Percentiles rank a stretch among this genome's conserved stretches.
Conservation (phyloP, 2,888 invertebrate species). For the Seira sanloemensis region DNA sequence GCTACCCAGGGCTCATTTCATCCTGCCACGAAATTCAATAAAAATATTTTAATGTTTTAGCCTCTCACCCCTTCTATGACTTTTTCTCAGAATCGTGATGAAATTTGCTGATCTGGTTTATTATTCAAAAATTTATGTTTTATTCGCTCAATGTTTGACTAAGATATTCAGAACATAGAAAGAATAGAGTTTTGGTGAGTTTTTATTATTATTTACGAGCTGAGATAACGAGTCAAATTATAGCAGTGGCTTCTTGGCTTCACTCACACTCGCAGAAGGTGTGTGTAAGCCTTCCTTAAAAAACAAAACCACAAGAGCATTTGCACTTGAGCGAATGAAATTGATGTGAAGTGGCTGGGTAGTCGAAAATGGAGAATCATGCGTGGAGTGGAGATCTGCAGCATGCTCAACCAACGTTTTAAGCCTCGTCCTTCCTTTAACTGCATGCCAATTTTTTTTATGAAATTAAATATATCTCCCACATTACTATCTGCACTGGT, state of each 20-base stretch:
- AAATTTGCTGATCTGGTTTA: constrained; percentile 46
- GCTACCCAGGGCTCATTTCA: too few species aligned
- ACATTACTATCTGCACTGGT: too few species aligned
- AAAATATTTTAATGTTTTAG: too few species aligned
- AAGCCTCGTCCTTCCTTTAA: too few species aligned
- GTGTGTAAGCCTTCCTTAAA: constrained; percentile 7
- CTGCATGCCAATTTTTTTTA: too few species aligned
- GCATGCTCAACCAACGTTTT: too few species aligned
- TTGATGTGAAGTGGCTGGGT: background rate
- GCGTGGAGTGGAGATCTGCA: too few species aligned
- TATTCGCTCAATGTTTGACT: background rate
- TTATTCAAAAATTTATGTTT: constrained; percentile 31
- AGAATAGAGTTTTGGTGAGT: constrained; percentile 19
- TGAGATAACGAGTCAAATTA: constrained; percentile 66
- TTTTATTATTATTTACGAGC: constrained; percentile 63
- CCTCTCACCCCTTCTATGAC: too few species aligned
- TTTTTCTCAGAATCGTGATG: constrained; percentile 29
- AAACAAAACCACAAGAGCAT: constrained; percentile 9
- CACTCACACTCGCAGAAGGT: constrained; percentile 21
- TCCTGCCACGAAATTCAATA: too few species aligned
- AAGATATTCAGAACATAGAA: background rate
- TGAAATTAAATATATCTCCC: too few species aligned
- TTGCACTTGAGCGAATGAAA: background rate
- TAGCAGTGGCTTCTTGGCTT: constrained; percentile 66
- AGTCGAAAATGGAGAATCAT: background rate